Evolutionary conservation across 2,888 invertebrate genomes (phyloP), one percentile per base, ranked within the genome.

Genomic region (Diarsia mendica): DNA sequence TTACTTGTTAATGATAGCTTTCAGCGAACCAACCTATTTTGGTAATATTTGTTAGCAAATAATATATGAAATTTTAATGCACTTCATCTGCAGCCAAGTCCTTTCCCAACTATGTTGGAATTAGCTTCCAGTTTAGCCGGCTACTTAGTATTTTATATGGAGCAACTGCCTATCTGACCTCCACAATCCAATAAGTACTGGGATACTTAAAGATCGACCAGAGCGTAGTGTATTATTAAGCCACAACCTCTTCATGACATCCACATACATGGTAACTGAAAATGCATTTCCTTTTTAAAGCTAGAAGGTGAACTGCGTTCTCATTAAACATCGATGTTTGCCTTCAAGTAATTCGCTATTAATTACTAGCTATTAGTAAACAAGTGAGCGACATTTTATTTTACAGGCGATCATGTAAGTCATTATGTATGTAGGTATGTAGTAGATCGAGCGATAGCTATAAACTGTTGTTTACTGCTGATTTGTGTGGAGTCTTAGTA

Each of bases 401-500:
- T 33, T 15, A 20, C 23, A 65, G 15, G 20, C 48, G n/a, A 67
- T 55, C 33, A 49, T 58, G 53, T 44, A 58, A 51, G 63, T 64
- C 51, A 63, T 67, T 63, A 48, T 46, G 48, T 67, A 63, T 58
- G 49, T 64, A 55, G 8, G 58, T n/a, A n/a, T n/a, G n/a, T n/a
- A n/a, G n/a, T 28, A 28, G 48, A 55, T 61, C 48, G 46, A 64
- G 33, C 33, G 67, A 46, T 46, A 60, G 6, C 48, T 28, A 44
- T 46, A 72, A 67, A 67, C 44, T 75, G 49, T 68, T 33, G 48
- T 61, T 65, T 48, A 60, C 58, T 39, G 65, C 60, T 48, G 66
- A 58, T 15, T 44, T 18, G 18, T 28, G 15, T 33, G 5, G 64
- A 48, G 48, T 15, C 15, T 51, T 10, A 28, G 48, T 49, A 39